phyloP scores from a whole-genome alignment of 37 sponge, comb jelly and placozoan genomes.

The Bolinopsis microptera region DNA sequence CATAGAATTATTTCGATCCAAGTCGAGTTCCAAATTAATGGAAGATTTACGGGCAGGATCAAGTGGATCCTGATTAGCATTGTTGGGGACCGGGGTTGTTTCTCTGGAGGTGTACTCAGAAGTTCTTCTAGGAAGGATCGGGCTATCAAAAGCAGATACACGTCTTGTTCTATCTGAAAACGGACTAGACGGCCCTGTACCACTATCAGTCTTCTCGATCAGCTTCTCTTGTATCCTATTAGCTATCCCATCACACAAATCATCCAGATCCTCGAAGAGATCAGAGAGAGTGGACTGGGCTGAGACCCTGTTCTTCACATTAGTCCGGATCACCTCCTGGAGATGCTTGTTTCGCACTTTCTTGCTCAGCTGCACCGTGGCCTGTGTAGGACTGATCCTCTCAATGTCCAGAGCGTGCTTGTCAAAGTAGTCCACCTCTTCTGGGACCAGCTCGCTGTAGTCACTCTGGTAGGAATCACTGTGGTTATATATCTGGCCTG shows the following conservation, averaged over 20 bases:
- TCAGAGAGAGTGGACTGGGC: background rate
- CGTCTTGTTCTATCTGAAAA: background rate
- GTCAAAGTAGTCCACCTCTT: constrained; percentile 46
- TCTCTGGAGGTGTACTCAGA: background rate
- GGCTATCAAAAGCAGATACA: background rate
- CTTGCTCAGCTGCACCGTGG: background rate
- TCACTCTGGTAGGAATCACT: background rate
- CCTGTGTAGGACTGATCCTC: constrained; percentile 38
- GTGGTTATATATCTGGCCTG: background rate
- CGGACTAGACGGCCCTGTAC: background rate
- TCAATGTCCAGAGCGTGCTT: background rate
- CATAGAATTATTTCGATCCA: constrained; percentile 12
- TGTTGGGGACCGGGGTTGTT: background rate
- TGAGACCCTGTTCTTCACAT: background rate
- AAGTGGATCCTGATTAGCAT: background rate
- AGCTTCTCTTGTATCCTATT: background rate
- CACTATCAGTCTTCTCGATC: background rate
- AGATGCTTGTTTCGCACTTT: constrained; percentile 52
- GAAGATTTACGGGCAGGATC: background rate
- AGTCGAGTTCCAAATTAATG: background rate
- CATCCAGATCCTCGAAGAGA: constrained; percentile 49
- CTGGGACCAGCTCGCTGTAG: background rate
- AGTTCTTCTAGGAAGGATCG: background rate
- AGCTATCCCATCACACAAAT: constrained; percentile 18
- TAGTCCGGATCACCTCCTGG: constrained; percentile 31